Conservation (phyloP, 2,888 invertebrate species). For the Ametastegia equiseti region DNA sequence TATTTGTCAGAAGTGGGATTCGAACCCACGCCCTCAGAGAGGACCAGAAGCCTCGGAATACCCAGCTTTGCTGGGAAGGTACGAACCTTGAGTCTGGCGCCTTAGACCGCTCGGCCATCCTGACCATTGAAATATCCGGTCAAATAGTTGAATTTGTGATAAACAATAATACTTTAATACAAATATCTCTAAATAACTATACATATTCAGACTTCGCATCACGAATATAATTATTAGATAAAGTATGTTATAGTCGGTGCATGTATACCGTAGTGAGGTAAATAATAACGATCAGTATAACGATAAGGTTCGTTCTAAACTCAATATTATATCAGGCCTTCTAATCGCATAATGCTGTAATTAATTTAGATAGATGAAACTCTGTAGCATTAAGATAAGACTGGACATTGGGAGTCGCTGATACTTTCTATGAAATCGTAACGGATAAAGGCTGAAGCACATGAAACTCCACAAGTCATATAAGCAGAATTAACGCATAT, state of each 20-base stretch:
- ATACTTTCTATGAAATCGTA: not conserved
- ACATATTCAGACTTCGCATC: not conserved
- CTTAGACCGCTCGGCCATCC: constrained; percentile 81
- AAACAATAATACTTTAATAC: not conserved
- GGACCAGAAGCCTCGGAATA: constrained; percentile 75
- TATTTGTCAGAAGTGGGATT: constrained; percentile 80
- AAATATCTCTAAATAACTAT: not conserved
- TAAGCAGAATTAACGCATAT: too few species aligned
- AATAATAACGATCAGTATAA: not conserved
- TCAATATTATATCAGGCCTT: constrained; percentile 1
- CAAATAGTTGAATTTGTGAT: not conserved
- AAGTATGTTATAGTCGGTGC: not conserved
- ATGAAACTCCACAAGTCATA: too few species aligned
- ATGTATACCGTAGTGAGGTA: not conserved
- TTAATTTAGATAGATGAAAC: constrained; percentile 1
- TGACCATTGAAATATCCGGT: constrained; percentile 69
- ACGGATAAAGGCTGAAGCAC: too few species aligned
- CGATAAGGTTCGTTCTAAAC: constrained; percentile 9
- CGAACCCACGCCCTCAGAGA: constrained; percentile 81
- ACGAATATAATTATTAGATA: not conserved
- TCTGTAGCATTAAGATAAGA: not conserved
- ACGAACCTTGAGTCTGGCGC: constrained; percentile 80
- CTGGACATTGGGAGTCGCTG: not conserved
- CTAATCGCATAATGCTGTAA: not conserved
- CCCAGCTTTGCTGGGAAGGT: constrained; percentile 67